Base-by-base conservation (phyloP, 2,797 vertebrate genomes). In the Hoplostethus atlanticus region DNA sequence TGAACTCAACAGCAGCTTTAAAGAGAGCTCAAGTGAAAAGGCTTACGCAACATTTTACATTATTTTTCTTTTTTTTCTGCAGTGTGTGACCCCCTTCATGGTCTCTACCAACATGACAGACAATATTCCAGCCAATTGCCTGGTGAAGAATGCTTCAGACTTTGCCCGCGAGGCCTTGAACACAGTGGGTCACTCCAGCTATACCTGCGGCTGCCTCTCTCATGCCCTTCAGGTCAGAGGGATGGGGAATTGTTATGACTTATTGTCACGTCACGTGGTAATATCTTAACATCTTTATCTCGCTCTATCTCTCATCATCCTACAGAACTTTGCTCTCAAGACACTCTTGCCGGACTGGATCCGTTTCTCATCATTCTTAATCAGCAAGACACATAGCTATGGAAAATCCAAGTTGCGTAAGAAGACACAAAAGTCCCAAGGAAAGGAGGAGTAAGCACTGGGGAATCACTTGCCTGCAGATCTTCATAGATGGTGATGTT, bases 201-300 rank as follows among this genome's bases (percentile, higher is more conserved):
- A 89, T 83, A 95, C 94, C 71, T 84, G 80, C 0, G 95, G 96
- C 62, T 96, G 95, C 64, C 52, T 95, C 30, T 81, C 84, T 12
- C 96, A 96, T 4, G 84, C 90, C 0, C 74, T 96, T 1, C 95
- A 96, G 95, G 96, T 96, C 80, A 84, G 87, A 77, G 6, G 6
- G 8, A 57, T 2, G 2, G 6, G 1, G 21, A 3, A 30, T 15
- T 12, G 5, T 6, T 3, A 61, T 54, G 25, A 1, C 15, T 13
- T 11, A 5, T 1, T 21, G 21, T 21, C 21, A 21, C 21, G 21
- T 21, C 25, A 42, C 5, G 11, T 31, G 46, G 21, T 11, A 6
- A 10, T 2, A 17, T 1, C 36, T 47, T 9, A 62, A 65, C 16
- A 0, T 57, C 11, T 67, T 30, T 31, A 11, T 36, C 10, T 71